Base-by-base conservation (phyloP, 2,113 vertebrate species). In the Caranx melampygus region DNA sequence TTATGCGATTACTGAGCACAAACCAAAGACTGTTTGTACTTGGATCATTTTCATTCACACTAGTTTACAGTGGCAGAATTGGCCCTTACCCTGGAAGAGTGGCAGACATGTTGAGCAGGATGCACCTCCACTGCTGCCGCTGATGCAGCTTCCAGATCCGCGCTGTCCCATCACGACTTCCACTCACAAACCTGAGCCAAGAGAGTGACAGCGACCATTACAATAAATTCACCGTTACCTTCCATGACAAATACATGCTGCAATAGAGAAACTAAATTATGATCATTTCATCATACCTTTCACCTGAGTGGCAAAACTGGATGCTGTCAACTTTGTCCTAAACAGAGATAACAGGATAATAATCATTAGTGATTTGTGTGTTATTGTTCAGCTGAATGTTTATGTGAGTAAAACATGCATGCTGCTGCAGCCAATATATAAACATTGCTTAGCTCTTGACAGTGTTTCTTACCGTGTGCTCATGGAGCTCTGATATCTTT, bases 301-400 rank as follows among this genome's bases (percentile, higher is more conserved):
- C 96, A 81, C 96, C 95, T 37, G 86, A 94, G 88, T 99, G 97
- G 88, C 96, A 97, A 90, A 99, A 99, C 35, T 99, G 97, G 87
- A 99, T 99, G 90, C 98, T 99, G 91, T 99, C 98, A 70, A 99
- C 97, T 95, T 99, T 99, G 88, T 99, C 98, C 98, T 99, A 64
- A 26, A 92, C 68, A 44, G 60, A 35, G n/a, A 18, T 0, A 42
- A 40, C 8, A 47, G 52, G n/a, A 35, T 3, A 70, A 40, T 37
- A 9, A 63, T 58, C 9, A 49, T 20, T 14, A 58, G 5, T 45
- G 12, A n/a, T 57, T 20, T 35, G 14, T 65, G 8, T 20, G 63
- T 5, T 34, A 74, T 73, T 15, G 54, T 66, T 5, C 20, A 58
- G 40, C 16, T 40, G 6, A 79, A 51, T 5, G 12, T 31, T 33